Evolutionary conservation across 2,888 invertebrate species (phyloP), one percentile per base, ranked within the genome.

Genomic region (Rotaria socialis): DNA sequence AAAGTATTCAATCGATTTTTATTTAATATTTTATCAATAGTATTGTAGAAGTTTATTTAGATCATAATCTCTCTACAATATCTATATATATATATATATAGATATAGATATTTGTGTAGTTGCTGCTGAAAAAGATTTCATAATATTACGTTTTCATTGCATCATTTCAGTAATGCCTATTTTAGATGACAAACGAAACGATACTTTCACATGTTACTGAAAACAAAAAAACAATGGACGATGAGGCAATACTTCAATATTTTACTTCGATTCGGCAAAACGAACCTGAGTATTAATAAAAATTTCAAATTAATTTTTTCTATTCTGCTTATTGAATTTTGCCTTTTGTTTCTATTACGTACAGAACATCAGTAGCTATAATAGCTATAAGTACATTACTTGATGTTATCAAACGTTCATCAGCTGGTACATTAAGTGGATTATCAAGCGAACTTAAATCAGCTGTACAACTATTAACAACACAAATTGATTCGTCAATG

Each of bases 381-480:
- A 96, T 96, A 87, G 96, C 96, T 84, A 96, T 97, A 87, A 94
- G 94, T 91, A 96, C 96, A 0, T 92, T 97, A 50, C 92, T 96
- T 87, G 94, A 95, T 92, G 94, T 96, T 85, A 93, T 96, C 89
- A 89, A 89, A 87, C 88, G 88, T 85, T 86, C 91, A 92, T 86
- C 90, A 95, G 95, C 95, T 90, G 94, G 94, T 88, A 97, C 97
- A 86, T 94, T 96, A 85, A 94, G 94, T 90, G 96, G 95, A 89
- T 91, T 96, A 86, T 94, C 94, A 88, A 92, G 94, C 86, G 95
- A 95, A 89, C 93, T 97, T 88, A 94, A 94, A 89, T 92, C 94
- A 88, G 96, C 95, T 0, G 95, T 95, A 35, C 93, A 94, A 52
- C 94, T 94, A 0, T 94, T 97, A 94, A 85, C 58, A 6, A 93